A percentile compares a stretch with the other conserved stretches of the same genome.
Conservation (phyloP, 2,113 vertebrate genomes). For the Donacobius atricapilla region DNA sequence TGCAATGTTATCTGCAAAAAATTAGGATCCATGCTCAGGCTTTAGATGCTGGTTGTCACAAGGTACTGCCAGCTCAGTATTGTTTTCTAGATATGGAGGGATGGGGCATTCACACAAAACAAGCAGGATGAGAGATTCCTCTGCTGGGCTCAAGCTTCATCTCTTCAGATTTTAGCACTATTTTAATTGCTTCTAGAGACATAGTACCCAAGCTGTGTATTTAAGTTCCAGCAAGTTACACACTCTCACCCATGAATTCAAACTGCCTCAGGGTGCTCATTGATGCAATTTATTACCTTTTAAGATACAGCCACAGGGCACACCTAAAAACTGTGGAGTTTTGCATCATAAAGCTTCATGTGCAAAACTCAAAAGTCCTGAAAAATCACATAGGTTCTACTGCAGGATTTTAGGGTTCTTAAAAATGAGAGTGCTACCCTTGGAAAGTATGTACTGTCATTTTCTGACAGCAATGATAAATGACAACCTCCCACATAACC, state of each 20-base stretch:
- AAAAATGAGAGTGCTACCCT: background rate
- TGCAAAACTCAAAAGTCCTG: background rate
- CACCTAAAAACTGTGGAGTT: background rate
- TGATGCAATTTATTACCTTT: background rate
- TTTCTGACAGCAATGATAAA: background rate
- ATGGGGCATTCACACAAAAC: background rate
- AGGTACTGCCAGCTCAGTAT: background rate
- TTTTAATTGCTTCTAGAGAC: background rate
- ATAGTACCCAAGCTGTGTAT: background rate
- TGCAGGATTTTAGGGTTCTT: background rate
- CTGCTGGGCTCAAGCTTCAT: background rate
- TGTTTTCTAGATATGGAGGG: background rate
- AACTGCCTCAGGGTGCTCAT: background rate
- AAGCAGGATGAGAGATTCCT: background rate
- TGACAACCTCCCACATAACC: background rate
- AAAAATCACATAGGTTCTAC: background rate
- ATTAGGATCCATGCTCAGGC: background rate
- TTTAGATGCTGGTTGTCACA: background rate
- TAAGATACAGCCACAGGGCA: background rate
- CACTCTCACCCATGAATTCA: accelerated
- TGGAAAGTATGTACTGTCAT: background rate
- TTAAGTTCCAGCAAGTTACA: background rate
- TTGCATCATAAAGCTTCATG: background rate
- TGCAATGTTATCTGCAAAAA: background rate
- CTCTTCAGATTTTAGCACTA: background rate